Evolutionary conservation across 2,888 invertebrate genomes (phyloP).

Genomic region (Netelia virgata): DNA sequence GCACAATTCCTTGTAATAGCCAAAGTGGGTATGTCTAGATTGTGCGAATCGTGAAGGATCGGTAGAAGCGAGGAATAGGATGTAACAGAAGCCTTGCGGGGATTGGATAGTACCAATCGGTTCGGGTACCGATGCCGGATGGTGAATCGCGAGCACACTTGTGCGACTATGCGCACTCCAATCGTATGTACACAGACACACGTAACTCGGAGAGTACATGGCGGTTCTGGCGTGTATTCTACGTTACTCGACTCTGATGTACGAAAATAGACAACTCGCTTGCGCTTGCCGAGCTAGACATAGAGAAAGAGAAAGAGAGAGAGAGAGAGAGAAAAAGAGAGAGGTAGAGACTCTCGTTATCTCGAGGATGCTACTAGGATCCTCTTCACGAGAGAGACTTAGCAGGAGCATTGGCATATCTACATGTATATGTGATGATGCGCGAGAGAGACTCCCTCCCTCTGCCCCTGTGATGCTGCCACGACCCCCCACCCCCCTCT

Average conservation of each 20-base stretch:
- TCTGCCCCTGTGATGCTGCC: slow-evolving; percentile 12
- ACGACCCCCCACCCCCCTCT: slow-evolving; percentile 20
- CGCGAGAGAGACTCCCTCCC: slow-evolving; percentile 35
- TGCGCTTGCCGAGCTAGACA: slow-evolving; percentile 13
- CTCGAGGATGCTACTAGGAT: slow-evolving; percentile 73
- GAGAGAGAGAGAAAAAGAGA: background rate
- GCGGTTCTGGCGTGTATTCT: background rate
- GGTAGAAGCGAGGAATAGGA: slow-evolving; percentile 26
- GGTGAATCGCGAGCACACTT: slow-evolving; percentile 59
- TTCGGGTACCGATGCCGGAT: slow-evolving; percentile 53
- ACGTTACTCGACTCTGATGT: slow-evolving; percentile 6
- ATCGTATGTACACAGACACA: slow-evolving; percentile 39
- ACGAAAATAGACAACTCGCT: slow-evolving; percentile 48
- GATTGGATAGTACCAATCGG: slow-evolving; percentile 46
- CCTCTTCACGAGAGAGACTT: slow-evolving; percentile 58
- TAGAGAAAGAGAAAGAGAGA: slow-evolving; percentile 32
- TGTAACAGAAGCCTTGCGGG: too few species aligned
- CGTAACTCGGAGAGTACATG: background rate
- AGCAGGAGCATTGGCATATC: slow-evolving; percentile 18
- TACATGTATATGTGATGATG: slow-evolving; percentile 12
- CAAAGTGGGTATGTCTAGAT: slow-evolving; percentile 42
- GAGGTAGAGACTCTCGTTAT: slow-evolving; percentile 67
- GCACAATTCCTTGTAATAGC: slow-evolving; percentile 16
- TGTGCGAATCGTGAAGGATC: slow-evolving; percentile 18
- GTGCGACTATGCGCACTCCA: slow-evolving; percentile 14